Evolutionary conservation across 2,113 vertebrate species (phyloP).

Genomic region (Xenopus borealis): DNA sequence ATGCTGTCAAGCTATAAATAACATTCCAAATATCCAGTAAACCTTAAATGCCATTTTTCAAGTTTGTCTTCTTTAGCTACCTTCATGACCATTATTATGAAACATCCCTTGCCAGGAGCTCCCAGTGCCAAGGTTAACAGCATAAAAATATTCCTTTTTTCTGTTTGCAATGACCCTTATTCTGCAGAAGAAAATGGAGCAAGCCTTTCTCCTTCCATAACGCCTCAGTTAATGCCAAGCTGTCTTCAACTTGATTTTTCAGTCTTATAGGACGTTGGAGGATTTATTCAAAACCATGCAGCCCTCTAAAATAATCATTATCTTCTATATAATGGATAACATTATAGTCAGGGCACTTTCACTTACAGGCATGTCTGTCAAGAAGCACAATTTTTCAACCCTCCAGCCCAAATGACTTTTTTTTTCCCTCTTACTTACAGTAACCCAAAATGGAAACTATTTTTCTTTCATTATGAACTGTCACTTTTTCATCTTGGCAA

Average conservation of each 20-base stretch:
- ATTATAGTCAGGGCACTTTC: slow-evolving; percentile 69
- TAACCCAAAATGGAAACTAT: slow-evolving; percentile 84
- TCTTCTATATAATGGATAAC: slow-evolving; percentile 68
- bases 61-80: neutral
- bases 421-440: slow-evolving; percentile 77
- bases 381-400: slow-evolving; percentile 73
- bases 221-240: slow-evolving; percentile 55
- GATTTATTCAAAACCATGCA: slow-evolving; percentile 75
- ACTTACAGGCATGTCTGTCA: slow-evolving; percentile 75
- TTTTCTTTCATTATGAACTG: slow-evolving; percentile 87
- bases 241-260: slow-evolving; percentile 56
- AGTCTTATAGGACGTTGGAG: slow-evolving; percentile 64
- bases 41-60: neutral
- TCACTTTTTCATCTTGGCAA: slow-evolving; percentile 83
- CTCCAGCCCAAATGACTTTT: slow-evolving; percentile 70
- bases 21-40: too few relatives aligned
- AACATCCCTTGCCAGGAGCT: slow-evolving; percentile 8
- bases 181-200: slow-evolving; percentile 47
- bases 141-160: slow-evolving; percentile 30
- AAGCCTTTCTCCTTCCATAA: slow-evolving; percentile 58
- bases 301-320: slow-evolving; percentile 77
- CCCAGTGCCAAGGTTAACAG: slow-evolving; percentile 40
- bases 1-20: too few relatives aligned
- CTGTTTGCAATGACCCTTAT: slow-evolving; percentile 41
- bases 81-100: slow-evolving; percentile 22